These are phyloP conservation scores for Rhipidura dahli DNA, from an alignment of 2,113 vertebrate species.

Conservation along the genomic window DNA sequence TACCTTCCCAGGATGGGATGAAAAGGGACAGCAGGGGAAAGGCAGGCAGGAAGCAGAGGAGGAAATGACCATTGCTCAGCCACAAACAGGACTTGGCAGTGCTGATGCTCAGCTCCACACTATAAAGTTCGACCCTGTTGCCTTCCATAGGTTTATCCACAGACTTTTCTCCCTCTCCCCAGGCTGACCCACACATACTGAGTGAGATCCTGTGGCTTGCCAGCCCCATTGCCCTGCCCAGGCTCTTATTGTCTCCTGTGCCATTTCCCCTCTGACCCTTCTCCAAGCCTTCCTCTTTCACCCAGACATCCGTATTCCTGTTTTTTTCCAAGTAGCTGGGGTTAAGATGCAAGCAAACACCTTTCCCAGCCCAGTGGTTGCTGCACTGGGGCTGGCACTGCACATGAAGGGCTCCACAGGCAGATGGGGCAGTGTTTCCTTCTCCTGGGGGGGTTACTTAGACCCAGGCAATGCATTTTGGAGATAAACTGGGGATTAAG, in stretches of 20 bases:
- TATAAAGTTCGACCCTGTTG: rapidly evolving
- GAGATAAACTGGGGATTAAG: not conserved
- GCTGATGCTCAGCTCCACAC: not conserved
- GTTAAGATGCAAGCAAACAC: not conserved
- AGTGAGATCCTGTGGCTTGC: rapidly evolving
- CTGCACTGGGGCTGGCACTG: not conserved
- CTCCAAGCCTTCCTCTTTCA: not conserved
- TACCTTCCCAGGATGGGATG: not conserved
- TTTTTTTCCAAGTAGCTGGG: not conserved
- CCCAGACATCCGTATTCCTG: constrained; percentile 25
- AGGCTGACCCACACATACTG: not conserved
- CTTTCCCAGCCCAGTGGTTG: not conserved
- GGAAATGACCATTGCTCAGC: not conserved
- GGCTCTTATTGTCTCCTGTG: not conserved
- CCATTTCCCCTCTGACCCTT: not conserved
- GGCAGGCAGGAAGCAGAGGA: not conserved
- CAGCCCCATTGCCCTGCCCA: rapidly evolving
- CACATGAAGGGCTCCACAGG: not conserved
- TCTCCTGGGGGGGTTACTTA: rapidly evolving
- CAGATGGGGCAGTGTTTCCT: not conserved
- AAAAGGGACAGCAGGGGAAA: rapidly evolving
- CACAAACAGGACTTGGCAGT: not conserved
- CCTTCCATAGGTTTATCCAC: not conserved
- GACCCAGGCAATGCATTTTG: not conserved
- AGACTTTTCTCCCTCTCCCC: not conserved